phyloP scores from a whole-genome alignment of 2,113 vertebrate genomes.

The Antechinus flavipes region DNA sequence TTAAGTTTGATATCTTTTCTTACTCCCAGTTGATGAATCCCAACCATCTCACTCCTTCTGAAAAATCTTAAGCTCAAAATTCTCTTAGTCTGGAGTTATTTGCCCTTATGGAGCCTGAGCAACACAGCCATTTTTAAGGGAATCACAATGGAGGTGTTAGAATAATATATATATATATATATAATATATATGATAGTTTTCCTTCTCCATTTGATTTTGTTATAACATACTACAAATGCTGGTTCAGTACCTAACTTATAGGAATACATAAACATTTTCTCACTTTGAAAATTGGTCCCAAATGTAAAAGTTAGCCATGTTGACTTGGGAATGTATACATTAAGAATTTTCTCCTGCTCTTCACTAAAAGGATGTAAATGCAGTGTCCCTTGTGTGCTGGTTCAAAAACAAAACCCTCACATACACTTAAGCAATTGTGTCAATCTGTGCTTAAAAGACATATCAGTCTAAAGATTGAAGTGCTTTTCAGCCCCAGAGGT shows the following conservation, averaged over 20 bases:
- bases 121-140: background rate
- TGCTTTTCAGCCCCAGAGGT: constrained; percentile 35
- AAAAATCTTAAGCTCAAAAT: background rate
- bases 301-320: background rate
- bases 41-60: background rate
- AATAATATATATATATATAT: background rate
- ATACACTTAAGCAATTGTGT: background rate
- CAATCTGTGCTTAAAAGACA: background rate
- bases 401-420: background rate
- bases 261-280: constrained; percentile 9
- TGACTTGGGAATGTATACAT: background rate
- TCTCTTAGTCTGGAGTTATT: background rate
- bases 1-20: background rate
- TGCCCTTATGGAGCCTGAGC: background rate
- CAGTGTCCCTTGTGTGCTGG: background rate
- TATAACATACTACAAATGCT: background rate
- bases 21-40: background rate
- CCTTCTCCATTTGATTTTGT: background rate
- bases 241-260: background rate
- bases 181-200: background rate
- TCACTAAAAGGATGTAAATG: constrained; percentile 52
- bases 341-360: background rate
- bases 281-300: background rate
- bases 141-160: background rate
- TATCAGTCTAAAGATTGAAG: background rate